Evolutionary conservation across 2,888 invertebrate genomes (phyloP), one percentile per base, ranked within the genome.

Genomic region (Alsophila aescularia): DNA sequence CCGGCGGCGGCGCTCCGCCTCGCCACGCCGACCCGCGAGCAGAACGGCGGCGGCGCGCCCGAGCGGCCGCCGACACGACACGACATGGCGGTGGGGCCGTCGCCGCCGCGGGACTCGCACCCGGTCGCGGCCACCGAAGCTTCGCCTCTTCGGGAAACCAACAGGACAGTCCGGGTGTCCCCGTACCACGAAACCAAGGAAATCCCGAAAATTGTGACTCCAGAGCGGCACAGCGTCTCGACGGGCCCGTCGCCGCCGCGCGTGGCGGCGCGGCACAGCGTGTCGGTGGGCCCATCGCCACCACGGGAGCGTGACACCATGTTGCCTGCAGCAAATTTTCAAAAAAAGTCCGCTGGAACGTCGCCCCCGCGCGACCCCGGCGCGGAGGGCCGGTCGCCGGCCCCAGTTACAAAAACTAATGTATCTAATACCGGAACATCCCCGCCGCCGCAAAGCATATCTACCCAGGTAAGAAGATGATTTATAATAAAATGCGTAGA

Each of bases 391-490:
- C 70, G 75, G 41, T 64, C 73, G 29, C 65, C 72, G 32, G 69
- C 81, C n/a, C 62, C 70, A 54, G 68, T 73, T 14, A 72, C 63
- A 45, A 81, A 77, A 54, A 72, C 79, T 49, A 82, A 73, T 27
- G 81, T 86, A 4, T 85, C 89, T 1, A 96, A 95, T 53, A 96
- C 95, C 42, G 96, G 96, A 55, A 97, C 97, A 27, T 97, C 96
- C 27, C 97, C 97, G 36, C 96, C 96, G 27, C 97, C 97, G 2
- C 97, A 97, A 83, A 96, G 92, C 77, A 96, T 96, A 73, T 96
- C 97, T 18, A 97, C 97, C 16, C 97, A 97, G 93, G 96, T 95
- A 76, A 69, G 9, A 29, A 2, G 8, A 27, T 5, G 24, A 7
- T 8, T 24, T 7, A 7, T 24, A 24, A 24, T 5, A n/a, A n/a